A percentile compares a stretch with the other conserved stretches of the same genome.
Evolutionary conservation across 1,140 invertebrate species (phyloP).

Genomic region (Lasioglossum albipes): DNA sequence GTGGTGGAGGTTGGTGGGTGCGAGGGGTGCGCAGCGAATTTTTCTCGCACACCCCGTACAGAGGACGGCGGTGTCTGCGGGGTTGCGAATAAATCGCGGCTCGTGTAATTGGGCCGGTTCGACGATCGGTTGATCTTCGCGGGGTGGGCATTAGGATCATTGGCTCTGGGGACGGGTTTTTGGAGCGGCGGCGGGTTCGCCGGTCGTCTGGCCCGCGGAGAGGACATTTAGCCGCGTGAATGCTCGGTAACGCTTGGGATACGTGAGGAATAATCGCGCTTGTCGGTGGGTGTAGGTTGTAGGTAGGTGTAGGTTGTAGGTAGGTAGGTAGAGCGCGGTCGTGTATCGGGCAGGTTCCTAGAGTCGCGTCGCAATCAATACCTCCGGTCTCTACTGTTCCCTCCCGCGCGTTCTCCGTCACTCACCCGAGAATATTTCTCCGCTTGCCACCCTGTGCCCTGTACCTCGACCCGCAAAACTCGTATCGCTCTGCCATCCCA

Average conservation of each 20-base stretch:
- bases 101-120: background rate
- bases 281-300: slow-evolving; percentile 55
- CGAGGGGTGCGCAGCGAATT: background rate
- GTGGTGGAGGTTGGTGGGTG: too few relatives aligned
- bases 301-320: slow-evolving; percentile 58
- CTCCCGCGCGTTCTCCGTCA: slow-evolving; percentile 59
- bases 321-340: slow-evolving; percentile 59
- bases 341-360: slow-evolving; percentile 71
- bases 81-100: background rate
- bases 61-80: background rate
- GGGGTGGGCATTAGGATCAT: background rate
- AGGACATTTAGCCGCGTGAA: slow-evolving; percentile 51
- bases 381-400: slow-evolving; percentile 69
- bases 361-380: slow-evolving; percentile 78
- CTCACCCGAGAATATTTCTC: slow-evolving; percentile 67
- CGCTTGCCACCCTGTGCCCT: slow-evolving; percentile 60
- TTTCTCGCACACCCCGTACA: background rate
- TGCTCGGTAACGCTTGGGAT: slow-evolving; percentile 49
- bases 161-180: background rate
- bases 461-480: slow-evolving; percentile 63
- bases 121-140: background rate
- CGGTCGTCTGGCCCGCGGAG: slow-evolving; percentile 8
- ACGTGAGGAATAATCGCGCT: slow-evolving; percentile 57
- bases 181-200: background rate
- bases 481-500: slow-evolving; percentile 51